These are phyloP conservation scores for Columba guinea DNA, from an alignment of 2,797 vertebrate species.

Conservation along the genomic window DNA sequence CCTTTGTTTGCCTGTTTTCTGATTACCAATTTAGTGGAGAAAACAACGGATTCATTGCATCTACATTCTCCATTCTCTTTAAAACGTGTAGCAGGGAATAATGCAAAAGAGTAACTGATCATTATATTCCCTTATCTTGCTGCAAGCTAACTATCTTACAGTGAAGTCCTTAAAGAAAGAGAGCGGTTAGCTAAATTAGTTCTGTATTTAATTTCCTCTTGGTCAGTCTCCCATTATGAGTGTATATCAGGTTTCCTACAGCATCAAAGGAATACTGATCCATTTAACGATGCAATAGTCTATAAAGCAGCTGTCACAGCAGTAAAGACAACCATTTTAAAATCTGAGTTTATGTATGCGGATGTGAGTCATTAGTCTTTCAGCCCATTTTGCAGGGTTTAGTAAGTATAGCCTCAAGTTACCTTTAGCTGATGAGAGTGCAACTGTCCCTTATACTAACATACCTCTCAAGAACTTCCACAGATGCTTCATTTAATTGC, in stretches of 20 bases:
- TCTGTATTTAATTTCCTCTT: conserved; percentile 7
- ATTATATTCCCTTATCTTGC: not conserved
- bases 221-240: not conserved
- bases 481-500: not conserved
- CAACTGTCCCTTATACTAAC: not conserved
- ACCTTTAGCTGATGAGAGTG: not conserved
- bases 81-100: not conserved
- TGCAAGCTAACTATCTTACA: not conserved
- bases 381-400: not conserved
- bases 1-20: not conserved
- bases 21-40: not conserved
- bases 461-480: not conserved
- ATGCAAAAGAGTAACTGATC: not conserved
- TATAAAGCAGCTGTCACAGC: conserved; percentile 35
- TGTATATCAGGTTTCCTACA: not conserved
- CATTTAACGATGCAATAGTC: not conserved
- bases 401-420: not conserved
- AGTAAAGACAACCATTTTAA: conserved; percentile 6
- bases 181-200: not conserved
- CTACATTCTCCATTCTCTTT: not conserved
- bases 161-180: not conserved
- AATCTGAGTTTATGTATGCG: not conserved
- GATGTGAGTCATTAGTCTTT: conserved; percentile 2
- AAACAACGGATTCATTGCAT: not conserved
- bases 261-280: not conserved